Conservation (phyloP, 2,113 vertebrate genomes). For the Thryonomys swinderianus region DNA sequence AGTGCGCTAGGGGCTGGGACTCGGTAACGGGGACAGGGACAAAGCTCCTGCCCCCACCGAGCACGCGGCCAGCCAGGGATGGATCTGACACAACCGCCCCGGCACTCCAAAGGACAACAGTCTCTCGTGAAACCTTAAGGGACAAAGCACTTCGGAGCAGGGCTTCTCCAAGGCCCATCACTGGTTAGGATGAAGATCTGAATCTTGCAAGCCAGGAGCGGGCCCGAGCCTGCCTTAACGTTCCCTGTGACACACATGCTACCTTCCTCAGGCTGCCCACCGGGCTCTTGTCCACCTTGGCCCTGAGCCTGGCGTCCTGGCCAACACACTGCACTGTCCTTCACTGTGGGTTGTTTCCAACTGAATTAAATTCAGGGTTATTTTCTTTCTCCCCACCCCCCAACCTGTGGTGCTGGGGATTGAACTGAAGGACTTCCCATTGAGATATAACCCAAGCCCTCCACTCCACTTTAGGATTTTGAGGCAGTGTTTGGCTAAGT, state of each 20-base stretch:
- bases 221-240: not conserved
- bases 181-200: not conserved
- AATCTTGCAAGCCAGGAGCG: not conserved
- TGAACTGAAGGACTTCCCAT: not conserved
- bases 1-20: fast-evolving
- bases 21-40: not conserved
- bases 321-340: not conserved
- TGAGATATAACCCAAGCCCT: not conserved
- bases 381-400: not conserved
- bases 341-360: fast-evolving
- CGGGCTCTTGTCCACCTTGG: not conserved
- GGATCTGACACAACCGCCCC: not conserved
- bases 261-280: not conserved
- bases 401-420: not conserved
- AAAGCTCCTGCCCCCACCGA: not conserved
- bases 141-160: not conserved
- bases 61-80: not conserved
- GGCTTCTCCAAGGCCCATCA: not conserved
- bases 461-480: not conserved
- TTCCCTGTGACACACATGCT: not conserved
- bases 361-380: not conserved
- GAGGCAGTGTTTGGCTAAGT: not conserved
- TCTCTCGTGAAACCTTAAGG: not conserved
- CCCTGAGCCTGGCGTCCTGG: not conserved
- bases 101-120: not conserved